Percentiles rank a stretch among this genome's conserved stretches.
Conservation (phyloP, 2,113 vertebrate species). For the Dendropsophus ebraccatus region DNA sequence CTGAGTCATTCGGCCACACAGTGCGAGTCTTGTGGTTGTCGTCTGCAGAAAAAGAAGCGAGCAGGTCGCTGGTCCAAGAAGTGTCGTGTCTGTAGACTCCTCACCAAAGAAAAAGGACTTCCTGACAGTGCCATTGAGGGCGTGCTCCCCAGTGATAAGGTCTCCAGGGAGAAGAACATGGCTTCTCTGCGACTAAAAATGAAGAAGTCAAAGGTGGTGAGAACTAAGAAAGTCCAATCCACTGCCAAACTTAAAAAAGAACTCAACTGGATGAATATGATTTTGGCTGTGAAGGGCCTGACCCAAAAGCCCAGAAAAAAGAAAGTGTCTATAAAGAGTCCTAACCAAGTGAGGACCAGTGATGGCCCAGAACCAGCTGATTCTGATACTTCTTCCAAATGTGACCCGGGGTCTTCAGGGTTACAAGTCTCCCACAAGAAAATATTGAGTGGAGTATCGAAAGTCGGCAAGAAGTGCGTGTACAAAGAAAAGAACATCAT, state of each 20-base stretch:
- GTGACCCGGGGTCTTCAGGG: background rate
- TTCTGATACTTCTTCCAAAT: background rate
- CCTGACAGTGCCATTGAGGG: background rate
- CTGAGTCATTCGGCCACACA: background rate
- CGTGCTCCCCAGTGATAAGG: background rate
- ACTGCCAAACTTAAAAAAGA: background rate
- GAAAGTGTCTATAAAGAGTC: background rate
- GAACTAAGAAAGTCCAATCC: constrained; percentile 7
- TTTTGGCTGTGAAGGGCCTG: constrained; percentile 10
- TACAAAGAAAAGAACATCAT: constrained; percentile 23
- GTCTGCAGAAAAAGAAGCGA: constrained; percentile 13
- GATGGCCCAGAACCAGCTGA: background rate
- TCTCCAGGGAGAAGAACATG: background rate
- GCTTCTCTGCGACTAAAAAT: background rate
- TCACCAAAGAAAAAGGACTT: background rate
- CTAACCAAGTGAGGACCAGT: background rate
- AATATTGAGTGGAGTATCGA: background rate
- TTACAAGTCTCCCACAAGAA: background rate
- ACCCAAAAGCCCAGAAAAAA: constrained; percentile 1
- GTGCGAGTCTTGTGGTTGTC: constrained; percentile 46
- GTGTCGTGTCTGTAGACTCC: constrained; percentile 32
- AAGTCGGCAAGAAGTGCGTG: background rate
- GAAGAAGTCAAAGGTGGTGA: background rate
- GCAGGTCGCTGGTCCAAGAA: constrained; percentile 20
- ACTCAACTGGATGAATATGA: constrained; percentile 19